Percentiles rank a stretch among this genome's conserved stretches.
Evolutionary conservation across 2,888 invertebrate species (phyloP).

Genomic region (Choristoneura rosaceana): DNA sequence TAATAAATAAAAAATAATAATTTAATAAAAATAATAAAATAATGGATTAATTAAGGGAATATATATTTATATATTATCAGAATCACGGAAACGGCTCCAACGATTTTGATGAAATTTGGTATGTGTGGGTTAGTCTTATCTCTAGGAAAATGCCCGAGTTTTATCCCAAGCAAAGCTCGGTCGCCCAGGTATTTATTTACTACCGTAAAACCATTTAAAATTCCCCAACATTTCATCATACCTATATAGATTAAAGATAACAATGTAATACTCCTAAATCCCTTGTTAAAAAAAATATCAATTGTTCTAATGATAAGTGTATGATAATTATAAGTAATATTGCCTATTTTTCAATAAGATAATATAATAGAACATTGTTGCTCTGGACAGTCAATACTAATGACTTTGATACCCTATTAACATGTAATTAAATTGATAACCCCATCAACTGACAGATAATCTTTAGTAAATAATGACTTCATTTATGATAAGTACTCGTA

Average conservation of each 20-base stretch:
- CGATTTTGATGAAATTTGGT: too few species aligned
- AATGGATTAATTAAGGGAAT: too few species aligned
- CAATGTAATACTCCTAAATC: background rate
- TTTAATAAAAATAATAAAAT: too few species aligned
- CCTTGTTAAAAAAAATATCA: background rate
- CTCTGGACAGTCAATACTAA: background rate
- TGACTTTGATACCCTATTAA: conserved; percentile 35
- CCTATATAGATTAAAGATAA: background rate
- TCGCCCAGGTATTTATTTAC: too few species aligned
- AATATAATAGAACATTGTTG: conserved; percentile 8
- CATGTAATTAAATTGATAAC: conserved; percentile 28
- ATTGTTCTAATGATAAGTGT: background rate
- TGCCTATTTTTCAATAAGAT: conserved; percentile 3
- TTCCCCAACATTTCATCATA: background rate
- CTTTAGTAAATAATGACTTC: conserved; percentile 14
- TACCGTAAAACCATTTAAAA: background rate
- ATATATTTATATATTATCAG: too few species aligned
- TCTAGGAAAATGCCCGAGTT: too few species aligned
- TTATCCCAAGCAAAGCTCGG: too few species aligned
- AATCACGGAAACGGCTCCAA: too few species aligned
- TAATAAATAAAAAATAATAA: too few species aligned
- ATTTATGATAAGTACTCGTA: background rate
- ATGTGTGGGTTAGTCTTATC: too few species aligned
- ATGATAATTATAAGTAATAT: background rate
- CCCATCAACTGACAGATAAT: conserved; percentile 30